phyloP scores from a whole-genome alignment of 2,113 vertebrate species.

The Anhinga anhinga region DNA sequence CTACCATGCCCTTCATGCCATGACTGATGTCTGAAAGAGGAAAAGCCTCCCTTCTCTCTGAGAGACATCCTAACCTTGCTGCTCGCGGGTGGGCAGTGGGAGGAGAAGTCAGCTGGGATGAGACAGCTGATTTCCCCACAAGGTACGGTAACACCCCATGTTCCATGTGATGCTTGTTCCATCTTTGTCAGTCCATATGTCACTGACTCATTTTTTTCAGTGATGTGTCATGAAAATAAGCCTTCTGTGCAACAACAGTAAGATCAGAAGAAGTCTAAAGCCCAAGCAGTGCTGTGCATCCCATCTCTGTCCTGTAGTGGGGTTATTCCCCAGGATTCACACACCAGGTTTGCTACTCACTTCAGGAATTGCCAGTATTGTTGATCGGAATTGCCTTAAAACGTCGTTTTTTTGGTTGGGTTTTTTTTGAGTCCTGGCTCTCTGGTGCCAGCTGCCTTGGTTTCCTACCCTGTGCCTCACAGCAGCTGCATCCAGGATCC shows the following conservation, averaged over 20 bases:
- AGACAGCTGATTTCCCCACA: not conserved
- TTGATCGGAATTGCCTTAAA: not conserved
- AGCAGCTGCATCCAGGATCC: not conserved
- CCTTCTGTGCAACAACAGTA: not conserved
- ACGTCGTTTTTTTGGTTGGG: not conserved
- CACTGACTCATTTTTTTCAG: constrained; percentile 25
- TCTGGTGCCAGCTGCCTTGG: not conserved
- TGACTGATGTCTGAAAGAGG: not conserved
- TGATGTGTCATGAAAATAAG: not conserved
- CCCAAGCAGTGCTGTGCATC: not conserved
- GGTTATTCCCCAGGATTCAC: not conserved
- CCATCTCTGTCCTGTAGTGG: not conserved
- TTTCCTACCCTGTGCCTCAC: not conserved
- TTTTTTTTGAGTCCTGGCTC: not conserved
- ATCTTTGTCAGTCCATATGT: not conserved
- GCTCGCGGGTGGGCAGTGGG: not conserved
- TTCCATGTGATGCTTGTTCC: constrained; percentile 10
- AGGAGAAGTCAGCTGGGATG: not conserved
- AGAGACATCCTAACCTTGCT: not conserved
- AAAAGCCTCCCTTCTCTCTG: not conserved
- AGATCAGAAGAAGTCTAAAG: not conserved
- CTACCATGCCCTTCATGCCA: not conserved
- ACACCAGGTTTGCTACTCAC: not conserved
- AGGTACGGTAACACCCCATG: not conserved
- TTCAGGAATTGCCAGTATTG: not conserved